Evolutionary conservation across 2,797 vertebrate species (phyloP).

Genomic region (Parauchenoglanis punctatus): DNA sequence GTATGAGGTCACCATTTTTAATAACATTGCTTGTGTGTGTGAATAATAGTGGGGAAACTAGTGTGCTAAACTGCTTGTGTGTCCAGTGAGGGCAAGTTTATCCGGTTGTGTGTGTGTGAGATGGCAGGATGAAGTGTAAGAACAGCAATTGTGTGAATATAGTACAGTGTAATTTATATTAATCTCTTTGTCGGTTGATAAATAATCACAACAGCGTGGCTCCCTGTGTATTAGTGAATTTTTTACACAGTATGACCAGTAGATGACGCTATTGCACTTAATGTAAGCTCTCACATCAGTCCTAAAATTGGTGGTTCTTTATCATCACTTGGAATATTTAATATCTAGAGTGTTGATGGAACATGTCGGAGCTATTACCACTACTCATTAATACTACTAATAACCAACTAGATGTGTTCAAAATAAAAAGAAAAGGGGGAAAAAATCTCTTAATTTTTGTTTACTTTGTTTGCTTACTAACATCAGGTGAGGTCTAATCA

Average conservation of each 20-base stretch:
- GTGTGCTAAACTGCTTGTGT: neutral
- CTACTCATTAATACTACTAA: neutral
- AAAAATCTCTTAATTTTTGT: neutral
- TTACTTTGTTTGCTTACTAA: neutral
- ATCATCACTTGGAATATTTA: neutral
- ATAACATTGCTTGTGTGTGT: too few relatives aligned
- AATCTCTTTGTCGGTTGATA: neutral
- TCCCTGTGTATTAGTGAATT: neutral
- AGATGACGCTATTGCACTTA: constrained; percentile 18
- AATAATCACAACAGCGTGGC: neutral
- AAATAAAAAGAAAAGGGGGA: neutral
- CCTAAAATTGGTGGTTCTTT: neutral
- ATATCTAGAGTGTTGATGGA: neutral
- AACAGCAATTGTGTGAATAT: neutral
- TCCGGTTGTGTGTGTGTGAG: neutral
- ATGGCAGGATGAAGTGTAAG: neutral
- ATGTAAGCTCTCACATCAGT: neutral
- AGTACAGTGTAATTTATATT: neutral
- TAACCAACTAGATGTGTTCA: too few relatives aligned
- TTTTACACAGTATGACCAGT: neutral
- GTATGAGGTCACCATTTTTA: neutral
- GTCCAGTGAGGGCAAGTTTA: neutral
- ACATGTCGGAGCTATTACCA: too few relatives aligned
- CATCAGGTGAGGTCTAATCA: too few relatives aligned
- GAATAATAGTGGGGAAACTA: neutral